Evolutionary conservation across 1,140 invertebrate species (phyloP).

Genomic region (Papilio xuthus): DNA sequence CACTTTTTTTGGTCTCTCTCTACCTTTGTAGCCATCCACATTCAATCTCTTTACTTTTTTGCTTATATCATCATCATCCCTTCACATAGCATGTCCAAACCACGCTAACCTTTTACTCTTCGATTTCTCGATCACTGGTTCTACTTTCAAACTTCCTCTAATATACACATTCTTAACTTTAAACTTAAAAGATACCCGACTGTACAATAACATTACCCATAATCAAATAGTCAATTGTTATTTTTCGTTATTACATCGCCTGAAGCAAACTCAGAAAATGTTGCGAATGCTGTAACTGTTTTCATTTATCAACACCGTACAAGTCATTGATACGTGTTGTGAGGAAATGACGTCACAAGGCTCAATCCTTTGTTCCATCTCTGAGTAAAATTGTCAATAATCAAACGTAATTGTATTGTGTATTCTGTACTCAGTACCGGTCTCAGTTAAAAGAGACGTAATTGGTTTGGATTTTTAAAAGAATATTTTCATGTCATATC

Average conservation of each 20-base stretch:
- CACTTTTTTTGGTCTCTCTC: no score
- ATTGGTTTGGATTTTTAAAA: background rate
- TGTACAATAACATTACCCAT: no score
- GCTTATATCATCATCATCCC: no score
- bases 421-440: slow-evolving; percentile 43
- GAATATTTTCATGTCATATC: no score
- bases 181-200: no score
- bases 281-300: slow-evolving; percentile 7
- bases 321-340: background rate
- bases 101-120: no score
- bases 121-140: no score
- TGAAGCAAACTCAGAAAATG: background rate
- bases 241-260: background rate
- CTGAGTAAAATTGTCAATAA: slow-evolving; percentile 30
- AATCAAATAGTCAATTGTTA: background rate
- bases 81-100: no score
- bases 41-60: no score
- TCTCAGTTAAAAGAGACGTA: background rate
- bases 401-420: slow-evolving; percentile 40
- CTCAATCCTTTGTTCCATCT: slow-evolving; percentile 21
- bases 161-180: no score
- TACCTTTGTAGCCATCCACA: no score
- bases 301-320: background rate
- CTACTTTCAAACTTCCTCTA: no score
- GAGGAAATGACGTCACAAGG: slow-evolving; percentile 21